Conservation (phyloP, 2,797 vertebrate genomes). For the Sternotherus odoratus region DNA sequence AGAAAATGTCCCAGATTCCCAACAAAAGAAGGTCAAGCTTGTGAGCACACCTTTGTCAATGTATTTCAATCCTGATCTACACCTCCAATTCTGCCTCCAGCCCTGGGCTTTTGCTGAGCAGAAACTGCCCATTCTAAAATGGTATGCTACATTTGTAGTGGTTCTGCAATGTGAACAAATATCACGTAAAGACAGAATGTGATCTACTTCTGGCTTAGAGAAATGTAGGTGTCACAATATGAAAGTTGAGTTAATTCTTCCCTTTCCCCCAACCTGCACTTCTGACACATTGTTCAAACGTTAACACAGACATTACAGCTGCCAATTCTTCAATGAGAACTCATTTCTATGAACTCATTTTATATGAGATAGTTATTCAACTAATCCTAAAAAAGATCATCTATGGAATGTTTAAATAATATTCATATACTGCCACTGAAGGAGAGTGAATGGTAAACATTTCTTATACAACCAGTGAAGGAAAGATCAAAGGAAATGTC, state of each 20-base stretch:
- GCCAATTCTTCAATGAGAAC: neutral
- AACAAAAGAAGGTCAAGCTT: constrained; percentile 48
- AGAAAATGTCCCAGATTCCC: constrained; percentile 17
- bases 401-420: neutral
- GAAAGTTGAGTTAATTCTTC: neutral
- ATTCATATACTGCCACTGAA: neutral
- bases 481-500: neutral
- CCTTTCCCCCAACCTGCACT: neutral
- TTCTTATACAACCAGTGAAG: neutral
- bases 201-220: constrained; percentile 33
- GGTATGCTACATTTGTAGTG: constrained; percentile 36
- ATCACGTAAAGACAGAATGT: constrained; percentile 19
- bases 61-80: constrained; percentile 49
- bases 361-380: neutral
- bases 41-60: constrained; percentile 21
- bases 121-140: constrained; percentile 19
- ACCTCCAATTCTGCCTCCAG: constrained; percentile 7
- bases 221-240: constrained; percentile 23
- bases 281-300: neutral
- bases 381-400: neutral
- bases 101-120: constrained; percentile 26
- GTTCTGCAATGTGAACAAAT: constrained; percentile 31
- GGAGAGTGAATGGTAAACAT: neutral
- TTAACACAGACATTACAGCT: constrained; percentile 12
- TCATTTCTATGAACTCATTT: too few relatives aligned